These are phyloP conservation scores for Aradus depressus DNA, from an alignment of 2,888 invertebrate genomes.

Conservation along the genomic window DNA sequence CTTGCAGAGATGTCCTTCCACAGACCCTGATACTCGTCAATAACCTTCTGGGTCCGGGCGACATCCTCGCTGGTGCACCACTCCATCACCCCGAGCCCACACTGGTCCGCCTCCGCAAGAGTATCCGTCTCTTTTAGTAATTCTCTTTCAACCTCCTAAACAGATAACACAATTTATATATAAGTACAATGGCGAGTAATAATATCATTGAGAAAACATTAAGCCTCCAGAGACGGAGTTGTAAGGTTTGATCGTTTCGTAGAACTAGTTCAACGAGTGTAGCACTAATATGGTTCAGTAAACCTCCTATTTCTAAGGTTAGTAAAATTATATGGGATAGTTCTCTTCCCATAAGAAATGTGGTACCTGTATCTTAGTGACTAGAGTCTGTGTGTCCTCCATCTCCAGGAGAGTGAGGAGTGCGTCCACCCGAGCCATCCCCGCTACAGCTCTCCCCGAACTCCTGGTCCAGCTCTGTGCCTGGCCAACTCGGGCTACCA, in stretches of 20 bases:
- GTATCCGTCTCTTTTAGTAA: conserved; percentile 45
- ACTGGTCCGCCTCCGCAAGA: conserved; percentile 47
- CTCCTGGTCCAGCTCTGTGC: conserved; percentile 32
- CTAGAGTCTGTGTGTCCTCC: conserved; percentile 13
- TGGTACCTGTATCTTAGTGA: no score
- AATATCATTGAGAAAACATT: no score
- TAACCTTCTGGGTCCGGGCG: conserved; percentile 45
- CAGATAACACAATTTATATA: neutral
- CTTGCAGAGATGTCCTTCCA: conserved; percentile 47
- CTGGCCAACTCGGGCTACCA: neutral
- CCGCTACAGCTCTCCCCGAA: conserved; percentile 58
- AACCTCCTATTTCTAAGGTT: no score
- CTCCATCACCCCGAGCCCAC: conserved; percentile 49
- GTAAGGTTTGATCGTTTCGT: no score
- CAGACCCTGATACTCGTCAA: conserved; percentile 53
- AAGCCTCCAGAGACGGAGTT: no score
- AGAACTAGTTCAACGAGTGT: no score
- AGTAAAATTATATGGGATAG: no score
- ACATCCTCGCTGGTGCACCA: conserved; percentile 47
- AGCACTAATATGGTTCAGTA: no score
- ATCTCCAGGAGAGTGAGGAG: conserved; percentile 43
- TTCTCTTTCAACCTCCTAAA: conserved; percentile 18
- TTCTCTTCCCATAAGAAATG: no score
- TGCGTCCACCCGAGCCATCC: conserved; percentile 59
- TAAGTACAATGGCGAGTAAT: no score